Base-by-base conservation (phyloP, 2,113 vertebrate genomes). In the Colistium nudipinnis region DNA sequence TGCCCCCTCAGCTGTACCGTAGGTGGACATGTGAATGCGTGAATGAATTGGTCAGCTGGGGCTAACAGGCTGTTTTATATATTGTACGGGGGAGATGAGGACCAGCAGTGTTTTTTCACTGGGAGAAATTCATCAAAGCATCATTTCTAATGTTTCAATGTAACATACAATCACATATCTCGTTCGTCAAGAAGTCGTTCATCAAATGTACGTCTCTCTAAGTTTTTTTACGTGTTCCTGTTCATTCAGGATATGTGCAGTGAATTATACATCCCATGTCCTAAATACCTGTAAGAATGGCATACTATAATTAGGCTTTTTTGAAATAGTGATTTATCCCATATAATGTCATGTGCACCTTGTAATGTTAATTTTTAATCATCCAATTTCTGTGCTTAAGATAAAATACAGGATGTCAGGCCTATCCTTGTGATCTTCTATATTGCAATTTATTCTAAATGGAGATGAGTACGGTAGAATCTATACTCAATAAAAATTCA, bases 351-450 rank as follows among this genome's bases (percentile, higher is more conserved):
- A 64, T 56, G 14, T 78, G 69, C 27, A 60, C 7, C 45, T 49
- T 43, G 28, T 38, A 10, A 54, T 47, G 10, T 88, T n/a, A 85
- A 91, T 78, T 76, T 85, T 88, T 85, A 66, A 88, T 69, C 28
- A 63, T n/a, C 71, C 82, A 1, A 86, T 88, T 86, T 83, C 82
- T 62, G 12, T 61, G 49, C 62, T 51, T 59, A 82, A 70, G 54
- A 74, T 86, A 78, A 85, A 81, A 47, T 60, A 14, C 71, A 76
- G 63, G 56, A 64, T 69, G 31, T n/a, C n/a, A n/a, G n/a, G n/a
- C n/a, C n/a, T n/a, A n/a, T n/a, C n/a, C n/a, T n/a, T n/a, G n/a
- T n/a, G n/a, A n/a, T n/a, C n/a, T n/a, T n/a, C n/a, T n/a, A n/a
- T n/a, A n/a, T n/a, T n/a, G n/a, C n/a, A n/a, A n/a, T n/a, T n/a